Percentiles rank a stretch among this genome's conserved stretches.
These are phyloP conservation scores for Cynodonichthys magdalenae DNA, from an alignment of 2,797 vertebrate species.

Conservation along the genomic window DNA sequence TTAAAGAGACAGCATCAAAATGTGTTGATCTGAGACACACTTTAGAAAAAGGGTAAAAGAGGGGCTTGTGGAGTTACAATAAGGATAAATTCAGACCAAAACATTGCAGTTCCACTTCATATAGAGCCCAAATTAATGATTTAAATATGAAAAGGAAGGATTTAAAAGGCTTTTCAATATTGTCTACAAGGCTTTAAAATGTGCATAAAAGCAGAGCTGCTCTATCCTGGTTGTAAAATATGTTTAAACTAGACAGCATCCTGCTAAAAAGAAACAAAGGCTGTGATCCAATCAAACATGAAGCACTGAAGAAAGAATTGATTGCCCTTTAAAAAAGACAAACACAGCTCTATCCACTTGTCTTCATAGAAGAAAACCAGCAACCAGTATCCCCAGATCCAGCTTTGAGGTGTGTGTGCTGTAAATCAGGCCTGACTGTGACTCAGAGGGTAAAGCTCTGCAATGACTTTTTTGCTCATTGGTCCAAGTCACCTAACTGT, in stretches of 20 bases:
- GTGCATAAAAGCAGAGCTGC: not conserved
- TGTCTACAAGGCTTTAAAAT: not conserved
- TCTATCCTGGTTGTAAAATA: constrained; percentile 3
- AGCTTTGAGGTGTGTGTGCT: not conserved
- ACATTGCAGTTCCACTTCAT: too few relatives aligned
- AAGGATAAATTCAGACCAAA: too few relatives aligned
- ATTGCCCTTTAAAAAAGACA: constrained; percentile 20
- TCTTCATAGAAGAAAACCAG: constrained; percentile 3
- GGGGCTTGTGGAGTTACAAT: too few relatives aligned
- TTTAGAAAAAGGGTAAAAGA: too few relatives aligned
- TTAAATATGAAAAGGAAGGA: too few relatives aligned
- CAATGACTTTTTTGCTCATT: constrained; percentile 32
- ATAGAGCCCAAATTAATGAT: too few relatives aligned
- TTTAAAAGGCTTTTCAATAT: not conserved
- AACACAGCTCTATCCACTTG: not conserved
- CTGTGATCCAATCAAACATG: constrained; percentile 29
- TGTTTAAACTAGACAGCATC: constrained; percentile 6
- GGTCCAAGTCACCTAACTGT: constrained; percentile 28
- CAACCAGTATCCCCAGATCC: not conserved
- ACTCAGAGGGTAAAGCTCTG: constrained; percentile 16
- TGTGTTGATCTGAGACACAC: too few relatives aligned
- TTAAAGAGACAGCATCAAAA: too few relatives aligned
- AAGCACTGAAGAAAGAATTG: constrained; percentile 19
- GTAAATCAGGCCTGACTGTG: constrained; percentile 26
- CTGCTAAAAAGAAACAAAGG: constrained; percentile 10